Evolutionary conservation across 2,888 invertebrate species (phyloP), one percentile per base, ranked within the genome.

Genomic region (Brachylomia viminalis): DNA sequence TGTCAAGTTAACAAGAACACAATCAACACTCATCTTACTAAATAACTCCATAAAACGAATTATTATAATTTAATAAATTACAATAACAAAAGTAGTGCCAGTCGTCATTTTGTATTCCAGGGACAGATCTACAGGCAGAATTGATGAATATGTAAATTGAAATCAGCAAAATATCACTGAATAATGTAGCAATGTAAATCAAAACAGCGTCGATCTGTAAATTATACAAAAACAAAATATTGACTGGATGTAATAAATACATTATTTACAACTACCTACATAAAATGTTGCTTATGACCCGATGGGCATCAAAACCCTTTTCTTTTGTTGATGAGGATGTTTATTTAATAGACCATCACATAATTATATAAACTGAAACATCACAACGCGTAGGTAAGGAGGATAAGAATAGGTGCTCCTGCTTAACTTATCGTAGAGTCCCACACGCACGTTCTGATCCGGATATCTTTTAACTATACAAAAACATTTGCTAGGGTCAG

Each of bases 211-310:
- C 74, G 54, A 82, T 83, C 67, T 74, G 74, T 67, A 67, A 82
- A 82, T 83, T 83, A 83, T 82, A 82, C 82, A 83, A 73, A 73
- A 78, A 73, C 73, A 65, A 79, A 82, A 83, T 83, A 83, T 79
- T 83, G 49, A 64, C 23, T 69, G 47, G 42, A 61, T 62, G 23
- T 79, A 66, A 62, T 74, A 80, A 80, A 79, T 73, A 73, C 61
- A 80, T 80, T 45, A 77, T 79, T 74, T 75, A 79, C 66, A 23
- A 45, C 42, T 27, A 27, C 66, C 11, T 38, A 49, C 23, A 52
- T 72, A 66, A 73, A 73, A 61, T 49, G 15, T 61, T 47, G 27
- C 8, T 59, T 42, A n/a, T 45, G 3, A 20, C 13, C 1, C 2
- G 17, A 62, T 64, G 7, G 45, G 8, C 1, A 45, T 38, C 59